Conservation (phyloP, 2,888 invertebrate genomes). For the Drosophila austrosaltans region DNA sequence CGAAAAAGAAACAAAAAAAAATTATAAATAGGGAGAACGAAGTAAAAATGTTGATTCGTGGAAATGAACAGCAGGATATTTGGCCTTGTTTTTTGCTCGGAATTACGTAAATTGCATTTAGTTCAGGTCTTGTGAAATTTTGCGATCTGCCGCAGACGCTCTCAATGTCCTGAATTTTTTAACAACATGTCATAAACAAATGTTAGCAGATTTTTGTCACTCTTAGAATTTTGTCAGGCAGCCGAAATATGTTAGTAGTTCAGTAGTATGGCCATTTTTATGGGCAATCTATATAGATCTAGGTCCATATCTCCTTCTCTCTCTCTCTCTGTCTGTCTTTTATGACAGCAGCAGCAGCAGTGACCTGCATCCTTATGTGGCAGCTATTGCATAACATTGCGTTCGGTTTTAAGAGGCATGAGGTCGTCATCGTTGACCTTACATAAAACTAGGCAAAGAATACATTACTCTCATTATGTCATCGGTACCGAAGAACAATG, state of each 20-base stretch:
- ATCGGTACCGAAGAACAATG: conserved; percentile 63
- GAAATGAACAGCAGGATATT: conserved; percentile 41
- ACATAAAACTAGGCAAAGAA: conserved; percentile 45
- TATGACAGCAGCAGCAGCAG: conserved; percentile 46
- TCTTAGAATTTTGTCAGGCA: conserved; percentile 13
- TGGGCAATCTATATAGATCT: conserved; percentile 56
- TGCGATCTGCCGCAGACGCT: conserved; percentile 23
- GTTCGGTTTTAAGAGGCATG: conserved; percentile 37
- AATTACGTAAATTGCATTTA: conserved; percentile 53
- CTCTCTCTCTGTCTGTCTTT: conserved; percentile 32
- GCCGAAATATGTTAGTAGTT: conserved; percentile 39
- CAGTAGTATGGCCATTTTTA: conserved; percentile 57
- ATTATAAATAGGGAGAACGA: not conserved
- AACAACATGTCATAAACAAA: conserved; percentile 62
- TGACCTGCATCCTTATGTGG: conserved; percentile 25
- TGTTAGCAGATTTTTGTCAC: conserved; percentile 44
- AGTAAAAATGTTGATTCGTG: conserved; percentile 28
- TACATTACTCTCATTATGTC: conserved; percentile 57
- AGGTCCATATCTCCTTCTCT: conserved; percentile 19
- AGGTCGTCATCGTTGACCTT: conserved; percentile 53
- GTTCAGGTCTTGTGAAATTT: not conserved
- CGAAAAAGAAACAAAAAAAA: conserved; percentile 21
- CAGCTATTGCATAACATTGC: conserved; percentile 75
- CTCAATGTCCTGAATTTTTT: conserved; percentile 67
- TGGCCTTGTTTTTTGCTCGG: conserved; percentile 60